Percentiles rank a stretch among this genome's conserved stretches.
Conservation (phyloP, 2,888 invertebrate species). For the Acrobasis suavella region DNA sequence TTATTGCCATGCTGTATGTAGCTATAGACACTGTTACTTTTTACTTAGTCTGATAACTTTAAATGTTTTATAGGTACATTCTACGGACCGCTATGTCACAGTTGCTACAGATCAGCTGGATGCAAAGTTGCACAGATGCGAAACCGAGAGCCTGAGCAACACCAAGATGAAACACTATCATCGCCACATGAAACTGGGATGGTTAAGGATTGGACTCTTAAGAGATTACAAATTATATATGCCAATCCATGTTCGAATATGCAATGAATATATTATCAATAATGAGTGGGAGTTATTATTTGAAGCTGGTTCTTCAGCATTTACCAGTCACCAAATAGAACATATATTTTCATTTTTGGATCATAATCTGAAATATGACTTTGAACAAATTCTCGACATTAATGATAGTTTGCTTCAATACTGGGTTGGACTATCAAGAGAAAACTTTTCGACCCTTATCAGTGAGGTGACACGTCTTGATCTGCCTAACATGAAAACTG, state of each 20-base stretch:
- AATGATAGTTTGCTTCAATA: conserved; percentile 1
- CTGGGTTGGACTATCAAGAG: neutral
- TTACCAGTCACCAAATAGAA: neutral
- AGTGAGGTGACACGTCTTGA: neutral
- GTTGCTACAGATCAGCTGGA: neutral
- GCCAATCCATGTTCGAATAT: conserved; percentile 5
- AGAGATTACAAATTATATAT: conserved; percentile 4
- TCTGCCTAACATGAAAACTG: neutral
- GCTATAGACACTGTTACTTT: neutral
- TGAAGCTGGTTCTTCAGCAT: conserved; percentile 1
- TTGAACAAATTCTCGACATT: neutral
- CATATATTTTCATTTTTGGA: conserved; percentile 1
- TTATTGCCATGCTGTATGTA: too few species aligned
- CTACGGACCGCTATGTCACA: neutral
- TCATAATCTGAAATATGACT: neutral
- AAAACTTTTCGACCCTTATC: neutral
- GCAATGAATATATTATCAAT: conserved; percentile 4
- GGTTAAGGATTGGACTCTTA: neutral
- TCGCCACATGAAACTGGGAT: neutral
- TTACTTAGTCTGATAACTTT: neutral
- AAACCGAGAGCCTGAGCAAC: conserved; percentile 2
- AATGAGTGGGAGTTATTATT: conserved; percentile 2
- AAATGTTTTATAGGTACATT: conserved; percentile 2
- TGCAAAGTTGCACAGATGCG: conserved; percentile 1
- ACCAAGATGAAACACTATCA: conserved; percentile 1